Evolutionary conservation across 2,888 invertebrate genomes (phyloP).

Genomic region (Cinara cedri): DNA sequence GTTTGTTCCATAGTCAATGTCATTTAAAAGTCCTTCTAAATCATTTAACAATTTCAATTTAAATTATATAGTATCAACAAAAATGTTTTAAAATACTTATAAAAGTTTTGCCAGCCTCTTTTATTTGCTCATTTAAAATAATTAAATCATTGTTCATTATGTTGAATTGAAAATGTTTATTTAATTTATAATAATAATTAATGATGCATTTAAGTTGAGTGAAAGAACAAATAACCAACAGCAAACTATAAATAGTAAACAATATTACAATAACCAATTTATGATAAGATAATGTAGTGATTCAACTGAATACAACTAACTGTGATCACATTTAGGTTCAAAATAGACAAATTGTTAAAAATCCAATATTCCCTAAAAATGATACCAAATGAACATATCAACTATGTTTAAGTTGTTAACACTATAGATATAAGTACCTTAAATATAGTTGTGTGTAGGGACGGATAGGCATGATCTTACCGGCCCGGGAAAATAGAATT

Average conservation of each 20-base stretch:
- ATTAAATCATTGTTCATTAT: conserved; percentile 16
- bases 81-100: conserved; percentile 16
- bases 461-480: too few relatives aligned
- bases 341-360: conserved; percentile 9
- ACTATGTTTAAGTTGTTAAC: not conserved
- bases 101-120: conserved; percentile 16
- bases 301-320: conserved; percentile 2
- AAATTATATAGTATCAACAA: conserved; percentile 21
- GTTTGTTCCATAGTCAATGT: too few relatives aligned
- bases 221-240: not conserved
- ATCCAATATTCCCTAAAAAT: not conserved
- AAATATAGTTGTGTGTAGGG: too few relatives aligned
- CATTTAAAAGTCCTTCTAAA: too few relatives aligned
- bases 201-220: too few relatives aligned
- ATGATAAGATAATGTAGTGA: not conserved
- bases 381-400: conserved; percentile 13
- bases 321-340: conserved; percentile 1
- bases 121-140: not conserved
- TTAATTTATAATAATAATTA: conserved; percentile 8
- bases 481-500: too few relatives aligned
- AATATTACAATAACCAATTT: conserved; percentile 1
- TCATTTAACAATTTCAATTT: not conserved
- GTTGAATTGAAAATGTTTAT: conserved; percentile 10
- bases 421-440: not conserved
- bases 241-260: not conserved